A percentile compares a stretch with the other conserved stretches of the same genome.
phyloP scores from a whole-genome alignment of 2,113 vertebrate species.

The Rhabdomys dilectus region DNA sequence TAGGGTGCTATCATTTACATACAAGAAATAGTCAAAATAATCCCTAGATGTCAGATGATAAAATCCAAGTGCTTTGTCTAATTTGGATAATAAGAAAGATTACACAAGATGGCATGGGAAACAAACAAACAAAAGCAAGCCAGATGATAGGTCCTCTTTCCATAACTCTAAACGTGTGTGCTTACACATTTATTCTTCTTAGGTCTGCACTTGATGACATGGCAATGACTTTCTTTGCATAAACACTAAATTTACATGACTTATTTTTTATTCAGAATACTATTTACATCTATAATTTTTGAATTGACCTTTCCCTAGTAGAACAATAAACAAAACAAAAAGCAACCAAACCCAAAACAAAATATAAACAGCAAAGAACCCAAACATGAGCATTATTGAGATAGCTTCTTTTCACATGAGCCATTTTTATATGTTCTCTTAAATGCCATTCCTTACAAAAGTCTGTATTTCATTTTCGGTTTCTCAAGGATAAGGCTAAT shows the following conservation, averaged over 20 bases:
- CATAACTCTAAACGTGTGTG: background rate
- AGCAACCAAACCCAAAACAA: background rate
- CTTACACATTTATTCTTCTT: too few species aligned
- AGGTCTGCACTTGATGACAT: conserved; percentile 11
- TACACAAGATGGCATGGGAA: background rate
- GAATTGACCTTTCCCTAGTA: background rate
- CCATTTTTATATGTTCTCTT: background rate
- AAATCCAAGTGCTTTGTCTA: conserved; percentile 32
- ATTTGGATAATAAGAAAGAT: conserved; percentile 27
- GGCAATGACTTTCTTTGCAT: background rate
- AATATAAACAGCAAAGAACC: background rate
- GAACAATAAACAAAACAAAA: background rate
- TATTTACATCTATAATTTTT: conserved; percentile 27
- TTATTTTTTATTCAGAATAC: background rate
- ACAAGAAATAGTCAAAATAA: background rate
- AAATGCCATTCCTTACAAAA: background rate
- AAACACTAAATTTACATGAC: background rate
- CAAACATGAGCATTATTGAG: background rate
- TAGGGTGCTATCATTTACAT: background rate
- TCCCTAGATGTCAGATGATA: background rate
- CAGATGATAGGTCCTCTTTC: background rate
- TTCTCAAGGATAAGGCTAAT: background rate
- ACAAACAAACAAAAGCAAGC: background rate
- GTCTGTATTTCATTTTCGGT: background rate
- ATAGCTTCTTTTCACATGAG: background rate